Evolutionary conservation across 2,797 vertebrate species (phyloP).

Genomic region (Philypnodon macrostomus): DNA sequence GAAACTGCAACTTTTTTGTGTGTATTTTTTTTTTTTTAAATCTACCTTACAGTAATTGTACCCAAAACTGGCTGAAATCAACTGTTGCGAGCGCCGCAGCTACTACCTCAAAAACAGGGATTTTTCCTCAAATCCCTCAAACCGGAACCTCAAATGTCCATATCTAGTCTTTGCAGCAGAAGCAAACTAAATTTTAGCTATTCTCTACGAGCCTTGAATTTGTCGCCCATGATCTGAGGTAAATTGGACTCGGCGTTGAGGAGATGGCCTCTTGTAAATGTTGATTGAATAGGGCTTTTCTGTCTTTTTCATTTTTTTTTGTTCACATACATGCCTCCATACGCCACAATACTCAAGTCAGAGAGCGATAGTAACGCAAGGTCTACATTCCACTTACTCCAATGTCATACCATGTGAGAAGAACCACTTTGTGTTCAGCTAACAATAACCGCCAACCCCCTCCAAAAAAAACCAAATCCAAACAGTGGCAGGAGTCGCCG

Average conservation of each 20-base stretch:
- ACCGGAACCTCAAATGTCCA: constrained; percentile 1
- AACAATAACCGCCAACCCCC: neutral
- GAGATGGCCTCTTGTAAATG: neutral
- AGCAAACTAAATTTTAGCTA: neutral
- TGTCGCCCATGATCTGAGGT: neutral
- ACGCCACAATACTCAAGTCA: constrained; percentile 37
- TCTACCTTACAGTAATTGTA: no score
- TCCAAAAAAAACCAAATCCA: constrained; percentile 18
- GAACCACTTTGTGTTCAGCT: constrained; percentile 65
- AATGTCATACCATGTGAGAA: constrained; percentile 47
- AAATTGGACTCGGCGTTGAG: constrained; percentile 3
- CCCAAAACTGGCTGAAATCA: constrained; percentile 4
- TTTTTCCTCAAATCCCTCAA: neutral
- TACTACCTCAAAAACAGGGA: constrained; percentile 11
- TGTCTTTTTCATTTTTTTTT: constrained; percentile 68
- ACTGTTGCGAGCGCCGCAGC: constrained; percentile 2
- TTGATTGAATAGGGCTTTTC: constrained; percentile 43
- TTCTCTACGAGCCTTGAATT: neutral
- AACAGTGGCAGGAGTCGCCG: constrained; percentile 50
- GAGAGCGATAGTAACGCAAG: no score
- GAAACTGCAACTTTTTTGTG: neutral
- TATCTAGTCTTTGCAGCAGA: constrained; percentile 7
- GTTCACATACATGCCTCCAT: constrained; percentile 36
- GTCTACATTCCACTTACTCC: constrained; percentile 59
- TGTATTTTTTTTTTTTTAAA: neutral